These are phyloP conservation scores for Drosophila demipolita DNA, from an alignment of 2,888 invertebrate species.

Conservation along the genomic window DNA sequence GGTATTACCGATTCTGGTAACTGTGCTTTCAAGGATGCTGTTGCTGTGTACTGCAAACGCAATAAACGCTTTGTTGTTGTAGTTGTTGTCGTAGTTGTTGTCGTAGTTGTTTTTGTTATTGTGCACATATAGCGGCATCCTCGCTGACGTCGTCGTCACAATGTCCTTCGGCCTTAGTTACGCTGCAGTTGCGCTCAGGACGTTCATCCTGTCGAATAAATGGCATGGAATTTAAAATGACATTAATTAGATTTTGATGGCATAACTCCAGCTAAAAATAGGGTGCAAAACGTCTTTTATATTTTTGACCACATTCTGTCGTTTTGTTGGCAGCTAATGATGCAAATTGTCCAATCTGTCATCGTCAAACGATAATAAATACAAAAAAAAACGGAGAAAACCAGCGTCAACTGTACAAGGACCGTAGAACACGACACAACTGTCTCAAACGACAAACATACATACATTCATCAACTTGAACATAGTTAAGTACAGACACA, in stretches of 20 bases:
- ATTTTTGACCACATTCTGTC: conserved; percentile 17
- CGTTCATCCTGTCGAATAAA: conserved; percentile 27
- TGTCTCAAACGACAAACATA: not conserved
- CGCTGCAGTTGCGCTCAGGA: conserved; percentile 32
- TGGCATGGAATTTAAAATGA: conserved; percentile 27
- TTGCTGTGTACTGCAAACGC: conserved; percentile 32
- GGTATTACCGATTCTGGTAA: conserved; percentile 28
- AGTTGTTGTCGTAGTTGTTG: too few species aligned
- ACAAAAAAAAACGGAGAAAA: not conserved
- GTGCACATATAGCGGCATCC: conserved; percentile 38
- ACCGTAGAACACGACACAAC: conserved; percentile 17
- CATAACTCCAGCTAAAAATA: conserved; percentile 49
- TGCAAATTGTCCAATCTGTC: conserved; percentile 62
- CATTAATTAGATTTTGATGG: conserved; percentile 57
- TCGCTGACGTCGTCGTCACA: conserved; percentile 30
- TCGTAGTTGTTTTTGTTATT: not conserved
- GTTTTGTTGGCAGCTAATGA: conserved; percentile 31
- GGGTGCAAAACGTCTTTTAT: conserved; percentile 4
- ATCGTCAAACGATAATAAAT: conserved; percentile 52
- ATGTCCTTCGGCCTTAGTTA: conserved; percentile 61
- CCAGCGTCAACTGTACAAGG: conserved; percentile 29
- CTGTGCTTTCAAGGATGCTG: conserved; percentile 53
- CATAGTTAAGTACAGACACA: conserved; percentile 3
- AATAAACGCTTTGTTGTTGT: conserved; percentile 26
- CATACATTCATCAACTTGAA: not conserved